Evolutionary conservation across 2,797 vertebrate genomes (phyloP), one percentile per base, ranked within the genome.

Genomic region (Menidia menidia): DNA sequence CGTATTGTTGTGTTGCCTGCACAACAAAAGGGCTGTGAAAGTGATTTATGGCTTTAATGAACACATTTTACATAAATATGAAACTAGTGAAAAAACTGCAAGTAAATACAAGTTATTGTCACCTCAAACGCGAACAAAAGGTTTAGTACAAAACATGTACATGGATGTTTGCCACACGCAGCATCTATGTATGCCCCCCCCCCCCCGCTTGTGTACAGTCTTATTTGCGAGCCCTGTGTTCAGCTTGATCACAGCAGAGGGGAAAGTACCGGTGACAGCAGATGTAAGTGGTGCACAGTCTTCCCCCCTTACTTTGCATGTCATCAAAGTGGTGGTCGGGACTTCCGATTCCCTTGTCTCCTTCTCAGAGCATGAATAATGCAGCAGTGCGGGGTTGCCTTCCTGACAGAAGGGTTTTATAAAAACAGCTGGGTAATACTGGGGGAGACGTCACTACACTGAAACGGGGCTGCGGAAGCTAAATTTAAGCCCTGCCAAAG

Each of bases 351-450:
- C 88, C 80, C 82, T 55, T 18, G 70, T 93, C 87, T 92, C 88
- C 58, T 81, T 85, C 83, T 82, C 89, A 77, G 79, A 68, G 80
- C 39, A 88, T 91, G 87, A 93, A 92, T 92, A 89, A 92, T 93
- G 86, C 85, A 93, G 86, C 72, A 83, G 72, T 81, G 85, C 68
- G 80, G 91, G 86, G 85, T 89, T 90, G 88, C 87, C 91, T 90
- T 72, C 78, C 80, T 87, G 84, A 82, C 74, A 87, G 82, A 82
- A 73, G 80, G 80, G 85, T 81, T 89, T 87, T 82, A 88, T 82
- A 77, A 82, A 82, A 91, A 90, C 83, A 88, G 87, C 87, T 84
- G 89, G 83, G 80, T 81, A 80, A 88, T 81, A 84, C 77, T 68
- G 63, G 12, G 71, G 74, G 78, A 79, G 77, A 83, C 73, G 45